Evolutionary conservation across 2,113 vertebrate genomes (phyloP).

Genomic region (Bettongia penicillata): DNA sequence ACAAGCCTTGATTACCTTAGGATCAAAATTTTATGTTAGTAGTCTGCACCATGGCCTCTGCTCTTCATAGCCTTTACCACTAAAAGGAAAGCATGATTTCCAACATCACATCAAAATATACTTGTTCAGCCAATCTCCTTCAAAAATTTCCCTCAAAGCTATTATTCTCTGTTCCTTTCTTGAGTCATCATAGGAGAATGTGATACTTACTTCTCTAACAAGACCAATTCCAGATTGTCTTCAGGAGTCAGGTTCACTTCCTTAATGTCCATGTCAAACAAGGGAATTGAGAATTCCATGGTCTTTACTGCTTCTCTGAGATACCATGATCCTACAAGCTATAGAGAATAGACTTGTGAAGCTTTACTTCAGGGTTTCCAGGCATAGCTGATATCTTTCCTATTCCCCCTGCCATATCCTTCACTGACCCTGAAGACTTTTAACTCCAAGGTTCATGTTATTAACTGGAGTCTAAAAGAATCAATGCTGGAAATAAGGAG

Average conservation of each 20-base stretch:
- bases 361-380: not conserved
- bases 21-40: not conserved
- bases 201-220: not conserved
- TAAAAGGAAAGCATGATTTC: not conserved
- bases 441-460: not conserved
- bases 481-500: not conserved
- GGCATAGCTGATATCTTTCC: not conserved
- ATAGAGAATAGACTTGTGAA: not conserved
- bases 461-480: not conserved
- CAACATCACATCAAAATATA: not conserved
- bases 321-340: not conserved
- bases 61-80: not conserved
- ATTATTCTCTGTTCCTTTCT: not conserved
- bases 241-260: not conserved
- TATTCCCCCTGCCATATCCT: not conserved
- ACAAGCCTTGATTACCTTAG: not conserved
- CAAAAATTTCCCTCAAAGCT: not conserved
- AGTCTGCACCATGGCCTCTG: not conserved
- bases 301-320: not conserved
- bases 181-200: not conserved
- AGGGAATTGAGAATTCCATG: not conserved
- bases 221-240: not conserved
- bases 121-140: not conserved
- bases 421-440: not conserved
- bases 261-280: not conserved